These are phyloP conservation scores for Diachasmimorpha longicaudata DNA, from an alignment of 1,140 invertebrate genomes.

Conservation along the genomic window DNA sequence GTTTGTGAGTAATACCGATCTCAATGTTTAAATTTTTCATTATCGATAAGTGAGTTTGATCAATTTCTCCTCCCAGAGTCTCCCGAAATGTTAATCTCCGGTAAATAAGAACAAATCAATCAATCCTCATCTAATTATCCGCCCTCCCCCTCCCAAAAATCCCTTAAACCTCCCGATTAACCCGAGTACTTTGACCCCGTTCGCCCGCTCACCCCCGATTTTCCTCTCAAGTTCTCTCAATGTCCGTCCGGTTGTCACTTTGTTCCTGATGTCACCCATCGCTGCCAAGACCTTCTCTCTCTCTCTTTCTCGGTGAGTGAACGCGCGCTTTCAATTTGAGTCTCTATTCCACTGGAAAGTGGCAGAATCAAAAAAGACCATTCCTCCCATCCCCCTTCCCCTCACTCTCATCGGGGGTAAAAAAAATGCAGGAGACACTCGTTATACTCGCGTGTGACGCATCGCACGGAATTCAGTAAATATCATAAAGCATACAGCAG, in stretches of 20 bases:
- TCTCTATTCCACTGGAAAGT: slow-evolving; percentile 18
- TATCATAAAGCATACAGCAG: slow-evolving; percentile 21
- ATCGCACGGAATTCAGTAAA: slow-evolving; percentile 32
- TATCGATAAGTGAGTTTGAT: no score
- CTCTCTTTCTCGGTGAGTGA: background rate
- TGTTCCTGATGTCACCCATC: slow-evolving; percentile 18
- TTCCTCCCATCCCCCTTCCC: background rate
- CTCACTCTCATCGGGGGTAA: no score
- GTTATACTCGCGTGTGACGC: background rate
- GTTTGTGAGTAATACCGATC: no score
- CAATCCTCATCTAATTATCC: background rate
- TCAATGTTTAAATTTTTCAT: no score
- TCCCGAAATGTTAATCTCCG: no score
- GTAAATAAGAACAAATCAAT: no score
- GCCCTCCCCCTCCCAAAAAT: background rate
- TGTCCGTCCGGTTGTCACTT: slow-evolving; percentile 31
- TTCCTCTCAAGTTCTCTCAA: slow-evolving; percentile 7
- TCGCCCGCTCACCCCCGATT: background rate
- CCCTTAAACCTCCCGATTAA: background rate
- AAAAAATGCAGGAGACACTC: background rate
- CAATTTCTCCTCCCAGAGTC: no score
- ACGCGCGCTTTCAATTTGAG: slow-evolving; percentile 20
- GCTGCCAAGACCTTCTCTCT: background rate
- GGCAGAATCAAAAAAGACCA: background rate
- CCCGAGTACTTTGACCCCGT: background rate